Base-by-base conservation (phyloP, 2,797 vertebrate genomes). In the Adelosebastes latens region DNA sequence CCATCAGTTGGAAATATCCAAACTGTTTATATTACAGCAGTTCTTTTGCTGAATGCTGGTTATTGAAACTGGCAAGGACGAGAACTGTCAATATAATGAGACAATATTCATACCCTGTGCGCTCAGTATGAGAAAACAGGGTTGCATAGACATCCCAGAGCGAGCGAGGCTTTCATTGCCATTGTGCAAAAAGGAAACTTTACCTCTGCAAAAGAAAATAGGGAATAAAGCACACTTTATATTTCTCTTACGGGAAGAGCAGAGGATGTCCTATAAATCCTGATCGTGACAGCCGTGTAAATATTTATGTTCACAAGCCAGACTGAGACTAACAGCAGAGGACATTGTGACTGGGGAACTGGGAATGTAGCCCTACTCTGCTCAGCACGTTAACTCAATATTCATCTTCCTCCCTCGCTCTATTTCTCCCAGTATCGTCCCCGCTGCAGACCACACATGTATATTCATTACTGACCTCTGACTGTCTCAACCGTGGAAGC, bases 401-500 rank as follows among this genome's bases (percentile, higher is more conserved):
- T 93, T 90, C 92, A 93, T 93, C 89, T 92, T 90, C 89, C 82
- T 84, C 81, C 79, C 85, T 90, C 61, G 86, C 89, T 90, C 88
- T 79, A 68, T 84, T 93, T 92, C 87, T 88, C 84, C 83, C 75
- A 79, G 88, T 89, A 82, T 91, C 83, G 79, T 86, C 80, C 74
- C 66, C 9, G 79, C 79, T 89, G 83, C 84, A 89, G 82, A 92
- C 88, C 90, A 85, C 89, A 93, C 93, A 94, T 93, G 93, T 95
- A 91, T 94, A 94, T 94, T 95, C 92, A 95, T 94, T 84, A 91
- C 88, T 93, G 92, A 94, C 92, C 91, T 92, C 94, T 87, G 92
- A 87, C 86, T 88, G 89, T 86, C 90, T 90, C 80, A 77, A 61
- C 86, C 66, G 39, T 67, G 82, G 81, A 89, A 82, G 90, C 77